Evolutionary conservation across 2,888 invertebrate species (phyloP), one percentile per base, ranked within the genome.

Genomic region (Coelopa pilipes): DNA sequence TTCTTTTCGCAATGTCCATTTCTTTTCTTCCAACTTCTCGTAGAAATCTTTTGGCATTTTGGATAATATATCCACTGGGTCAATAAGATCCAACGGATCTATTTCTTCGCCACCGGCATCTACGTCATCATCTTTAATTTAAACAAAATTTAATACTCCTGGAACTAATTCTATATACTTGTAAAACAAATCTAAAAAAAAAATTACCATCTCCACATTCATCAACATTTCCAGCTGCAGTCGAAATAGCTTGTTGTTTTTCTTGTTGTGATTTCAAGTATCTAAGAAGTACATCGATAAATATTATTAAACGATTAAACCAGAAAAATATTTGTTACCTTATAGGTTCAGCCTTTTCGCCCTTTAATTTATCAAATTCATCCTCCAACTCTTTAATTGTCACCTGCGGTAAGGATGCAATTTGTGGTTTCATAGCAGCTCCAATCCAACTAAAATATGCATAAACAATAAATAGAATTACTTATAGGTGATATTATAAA

Each of bases 1-100:
- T 84, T 98, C 98, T 84, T 97, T 98, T 46, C 99, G 90, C 74
- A 98, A 96, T 84, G 96, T 96, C 99, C 98, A 99, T 84, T 97
- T 98, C 87, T 96, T 98, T 0, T 95, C 95, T 82, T 99, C 97
- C 4, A 96, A 86, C 86, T 97, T 96, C 4, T 98, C 97, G 84
- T 93, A 97, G 87, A 98, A 99, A 87, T 98, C 97, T 88, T 96
- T 96, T 0, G 98, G 97, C 50, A 99, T 88, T 85, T 96, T 95
- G 0, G 96, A 93, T 0, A 99, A 87, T 78, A 99, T 95, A 84
- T 99, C 97, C 65, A 97, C 96, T 0, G 98, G 95, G 80, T 96
- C 95, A 47, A 98, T 87, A 0, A 98, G 88, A 73, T 99, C 99
- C 87, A 93, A 96, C 0, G 97, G 94, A 88, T 99, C 98, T 70